These are phyloP conservation scores for Actinernus sp. DNA, from an alignment of 92 coral and sea anemone genomes.

Conservation along the genomic window DNA sequence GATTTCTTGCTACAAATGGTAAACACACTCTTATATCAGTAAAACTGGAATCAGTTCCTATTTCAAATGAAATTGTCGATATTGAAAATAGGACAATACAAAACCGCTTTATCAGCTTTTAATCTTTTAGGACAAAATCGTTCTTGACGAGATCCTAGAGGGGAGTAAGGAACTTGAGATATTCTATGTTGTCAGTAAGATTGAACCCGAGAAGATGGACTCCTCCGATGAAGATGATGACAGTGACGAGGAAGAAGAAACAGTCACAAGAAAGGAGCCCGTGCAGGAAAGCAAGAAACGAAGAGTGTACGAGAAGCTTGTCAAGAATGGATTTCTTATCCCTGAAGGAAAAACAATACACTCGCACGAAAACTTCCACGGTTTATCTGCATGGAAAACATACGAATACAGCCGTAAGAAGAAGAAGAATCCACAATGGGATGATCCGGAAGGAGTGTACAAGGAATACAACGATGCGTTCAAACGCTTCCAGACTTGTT, in stretches of 20 bases:
- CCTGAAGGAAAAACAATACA: constrained; percentile 23
- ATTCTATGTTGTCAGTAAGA: constrained; percentile 70
- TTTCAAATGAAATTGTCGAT: neutral
- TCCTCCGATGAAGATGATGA: constrained; percentile 68
- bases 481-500: constrained; percentile 53
- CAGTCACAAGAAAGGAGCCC: neutral
- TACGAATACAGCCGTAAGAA: constrained; percentile 28
- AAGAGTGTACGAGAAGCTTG: constrained; percentile 62
- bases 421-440: constrained; percentile 23
- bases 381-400: constrained; percentile 69
- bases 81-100: neutral
- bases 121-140: constrained; percentile 51
- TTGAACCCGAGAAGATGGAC: constrained; percentile 67
- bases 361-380: constrained; percentile 61
- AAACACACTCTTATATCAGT: too few relatives aligned
- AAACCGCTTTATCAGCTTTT: too few relatives aligned
- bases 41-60: too few relatives aligned
- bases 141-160: constrained; percentile 52
- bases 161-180: constrained; percentile 30
- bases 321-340: constrained; percentile 48
- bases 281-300: constrained; percentile 63
- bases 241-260: constrained; percentile 59
- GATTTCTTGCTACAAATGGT: too few relatives aligned
- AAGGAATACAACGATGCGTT: constrained; percentile 58
- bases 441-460: constrained; percentile 24